These are phyloP conservation scores for Uromys caudimaculatus DNA, from an alignment of 2,797 vertebrate species.

Conservation along the genomic window DNA sequence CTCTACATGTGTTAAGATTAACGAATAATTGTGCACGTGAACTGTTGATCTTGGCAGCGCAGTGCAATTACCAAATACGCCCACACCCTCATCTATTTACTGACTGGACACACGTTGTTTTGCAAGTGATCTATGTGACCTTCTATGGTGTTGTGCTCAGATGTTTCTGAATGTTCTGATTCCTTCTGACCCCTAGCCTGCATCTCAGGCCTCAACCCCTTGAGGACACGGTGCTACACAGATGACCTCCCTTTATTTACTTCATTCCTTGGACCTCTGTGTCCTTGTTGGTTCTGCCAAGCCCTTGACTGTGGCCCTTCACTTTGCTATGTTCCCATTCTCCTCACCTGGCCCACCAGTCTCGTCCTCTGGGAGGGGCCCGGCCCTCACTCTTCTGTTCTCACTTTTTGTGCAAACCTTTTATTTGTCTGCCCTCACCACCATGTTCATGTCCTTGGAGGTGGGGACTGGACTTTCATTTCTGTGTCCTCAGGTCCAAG, in stretches of 20 bases:
- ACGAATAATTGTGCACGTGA: background rate
- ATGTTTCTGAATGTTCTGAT: background rate
- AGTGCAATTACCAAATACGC: background rate
- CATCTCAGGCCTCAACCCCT: background rate
- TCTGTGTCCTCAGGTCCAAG: background rate
- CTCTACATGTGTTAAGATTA: background rate
- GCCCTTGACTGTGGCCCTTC: background rate
- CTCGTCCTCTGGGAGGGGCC: background rate
- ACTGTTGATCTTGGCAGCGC: slow-evolving; percentile 47
- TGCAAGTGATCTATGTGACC: slow-evolving; percentile 41
- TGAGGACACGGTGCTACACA: accelerated
- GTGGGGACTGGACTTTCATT: background rate
- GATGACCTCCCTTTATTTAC: background rate
- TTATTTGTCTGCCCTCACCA: background rate
- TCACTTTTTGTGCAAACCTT: background rate
- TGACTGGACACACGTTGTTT: background rate
- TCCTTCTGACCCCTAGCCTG: background rate
- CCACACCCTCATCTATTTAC: background rate
- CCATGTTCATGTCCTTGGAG: background rate
- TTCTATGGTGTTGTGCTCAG: slow-evolving; percentile 18
- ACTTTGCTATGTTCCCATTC: background rate
- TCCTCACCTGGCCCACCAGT: background rate
- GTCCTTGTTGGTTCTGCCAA: background rate
- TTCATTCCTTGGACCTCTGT: background rate
- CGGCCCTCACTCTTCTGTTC: background rate